These are phyloP conservation scores for Drosophila robusta DNA, from an alignment of 2,888 invertebrate species.

Conservation along the genomic window DNA sequence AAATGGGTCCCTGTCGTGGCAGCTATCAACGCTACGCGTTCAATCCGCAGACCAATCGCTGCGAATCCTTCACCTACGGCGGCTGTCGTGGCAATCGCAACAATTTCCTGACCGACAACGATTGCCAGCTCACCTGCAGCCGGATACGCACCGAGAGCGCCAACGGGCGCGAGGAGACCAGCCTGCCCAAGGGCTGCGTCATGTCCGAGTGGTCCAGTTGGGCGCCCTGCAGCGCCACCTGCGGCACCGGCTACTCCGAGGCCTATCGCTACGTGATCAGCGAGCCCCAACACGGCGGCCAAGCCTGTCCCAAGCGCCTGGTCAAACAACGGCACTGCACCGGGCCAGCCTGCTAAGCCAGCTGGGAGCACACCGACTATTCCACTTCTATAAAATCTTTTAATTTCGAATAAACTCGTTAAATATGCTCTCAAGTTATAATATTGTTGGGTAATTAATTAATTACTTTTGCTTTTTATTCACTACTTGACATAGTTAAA, in stretches of 20 bases:
- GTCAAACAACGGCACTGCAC: slow-evolving; percentile 82
- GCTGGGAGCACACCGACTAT: too few relatives aligned
- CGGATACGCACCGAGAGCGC: slow-evolving; percentile 27
- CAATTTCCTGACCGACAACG: slow-evolving; percentile 93
- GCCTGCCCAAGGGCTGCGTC: slow-evolving; percentile 88
- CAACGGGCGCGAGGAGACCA: slow-evolving; percentile 28
- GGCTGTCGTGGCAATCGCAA: slow-evolving; percentile 96
- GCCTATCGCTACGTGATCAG: slow-evolving; percentile 84
- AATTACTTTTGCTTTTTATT: slow-evolving; percentile 7
- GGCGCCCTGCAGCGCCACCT: slow-evolving; percentile 92
- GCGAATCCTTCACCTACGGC: slow-evolving; percentile 95
- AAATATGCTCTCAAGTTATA: not conserved
- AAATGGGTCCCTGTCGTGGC: slow-evolving; percentile 95
- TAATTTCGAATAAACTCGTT: slow-evolving; percentile 5
- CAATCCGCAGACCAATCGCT: slow-evolving; percentile 90
- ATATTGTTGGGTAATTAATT: not conserved
- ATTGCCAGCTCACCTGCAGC: slow-evolving; percentile 90
- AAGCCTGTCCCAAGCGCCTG: slow-evolving; percentile 81
- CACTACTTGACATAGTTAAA: slow-evolving; percentile 17
- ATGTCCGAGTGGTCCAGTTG: slow-evolving; percentile 93
- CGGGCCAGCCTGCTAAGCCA: slow-evolving; percentile 76
- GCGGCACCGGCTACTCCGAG: slow-evolving; percentile 91
- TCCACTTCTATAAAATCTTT: not conserved
- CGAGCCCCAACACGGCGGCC: slow-evolving; percentile 81
- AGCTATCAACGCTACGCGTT: slow-evolving; percentile 95